phyloP scores from a whole-genome alignment of 2,888 invertebrate species.

The Cerceris rybyensis region DNA sequence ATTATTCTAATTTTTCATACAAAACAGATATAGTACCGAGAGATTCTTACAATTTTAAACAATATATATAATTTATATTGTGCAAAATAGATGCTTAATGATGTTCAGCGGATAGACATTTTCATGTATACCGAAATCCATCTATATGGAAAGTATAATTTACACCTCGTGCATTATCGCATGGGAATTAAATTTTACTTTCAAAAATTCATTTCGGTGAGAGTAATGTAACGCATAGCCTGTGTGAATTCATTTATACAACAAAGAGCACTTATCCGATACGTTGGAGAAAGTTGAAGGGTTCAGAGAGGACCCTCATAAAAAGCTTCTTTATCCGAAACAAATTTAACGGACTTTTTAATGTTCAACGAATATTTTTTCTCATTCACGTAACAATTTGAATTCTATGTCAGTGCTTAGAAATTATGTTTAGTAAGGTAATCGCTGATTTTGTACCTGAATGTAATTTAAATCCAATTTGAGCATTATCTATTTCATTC shows the following conservation, averaged over 20 bases:
- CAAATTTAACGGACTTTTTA: conserved; percentile 6
- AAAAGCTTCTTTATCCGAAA: conserved; percentile 8
- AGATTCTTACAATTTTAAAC: too few relatives aligned
- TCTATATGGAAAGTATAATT: conserved; percentile 7
- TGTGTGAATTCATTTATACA: conserved; percentile 19
- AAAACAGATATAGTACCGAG: too few relatives aligned
- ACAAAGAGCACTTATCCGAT: conserved; percentile 19
- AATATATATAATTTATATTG: too few relatives aligned
- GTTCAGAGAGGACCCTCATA: conserved; percentile 2
- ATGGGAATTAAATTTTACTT: conserved; percentile 24
- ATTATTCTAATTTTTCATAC: too few relatives aligned
- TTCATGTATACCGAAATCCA: not conserved
- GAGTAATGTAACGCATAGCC: not conserved
- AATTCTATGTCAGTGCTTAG: not conserved
- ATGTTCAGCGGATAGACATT: too few relatives aligned
- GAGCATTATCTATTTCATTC: too few relatives aligned
- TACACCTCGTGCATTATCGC: conserved; percentile 7
- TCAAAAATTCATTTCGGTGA: conserved; percentile 22
- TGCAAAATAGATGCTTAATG: too few relatives aligned
- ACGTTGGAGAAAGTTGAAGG: conserved; percentile 4
- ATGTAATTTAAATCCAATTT: not conserved
- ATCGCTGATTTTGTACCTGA: not conserved
- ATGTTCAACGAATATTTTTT: not conserved
- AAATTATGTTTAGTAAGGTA: not conserved
- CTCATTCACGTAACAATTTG: conserved; percentile 5